Conservation (phyloP, 2,797 vertebrate species). For the Clamator glandarius region DNA sequence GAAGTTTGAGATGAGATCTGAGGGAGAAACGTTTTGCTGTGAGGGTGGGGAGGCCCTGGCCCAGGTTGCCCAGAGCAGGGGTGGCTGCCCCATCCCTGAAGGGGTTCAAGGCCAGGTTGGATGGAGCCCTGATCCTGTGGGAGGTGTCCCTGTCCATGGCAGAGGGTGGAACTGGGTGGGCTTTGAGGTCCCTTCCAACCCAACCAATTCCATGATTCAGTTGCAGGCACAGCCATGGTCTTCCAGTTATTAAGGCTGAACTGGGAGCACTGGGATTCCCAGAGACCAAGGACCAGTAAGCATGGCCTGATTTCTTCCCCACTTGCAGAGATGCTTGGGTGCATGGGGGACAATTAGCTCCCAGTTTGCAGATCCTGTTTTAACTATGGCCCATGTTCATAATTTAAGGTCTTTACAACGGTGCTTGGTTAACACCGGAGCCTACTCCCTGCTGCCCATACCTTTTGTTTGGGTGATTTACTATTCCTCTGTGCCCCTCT, state of each 20-base stretch:
- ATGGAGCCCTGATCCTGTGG: too few relatives aligned
- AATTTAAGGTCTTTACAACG: conserved; percentile 21
- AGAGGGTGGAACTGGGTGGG: too few relatives aligned
- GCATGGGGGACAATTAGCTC: neutral
- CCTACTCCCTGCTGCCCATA: conserved; percentile 45
- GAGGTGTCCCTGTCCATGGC: too few relatives aligned
- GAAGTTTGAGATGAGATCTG: too few relatives aligned
- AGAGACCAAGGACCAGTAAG: neutral
- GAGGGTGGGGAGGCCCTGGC: too few relatives aligned
- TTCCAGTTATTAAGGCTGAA: neutral
- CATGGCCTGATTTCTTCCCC: rapidly evolving
- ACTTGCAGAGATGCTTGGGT: neutral
- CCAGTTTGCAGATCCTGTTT: neutral
- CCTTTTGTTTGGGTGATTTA: conserved; percentile 68
- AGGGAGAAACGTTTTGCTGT: too few relatives aligned
- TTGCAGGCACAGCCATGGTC: rapidly evolving
- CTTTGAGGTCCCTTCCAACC: too few relatives aligned
- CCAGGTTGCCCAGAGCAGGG: too few relatives aligned
- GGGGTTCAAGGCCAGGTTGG: too few relatives aligned
- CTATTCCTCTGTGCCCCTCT: conserved; percentile 56
- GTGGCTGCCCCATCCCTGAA: too few relatives aligned
- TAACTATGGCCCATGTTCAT: conserved; percentile 36
- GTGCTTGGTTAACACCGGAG: conserved; percentile 48
- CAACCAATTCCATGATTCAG: neutral
- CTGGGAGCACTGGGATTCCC: neutral